These are phyloP conservation scores for Tympanuchus pallidicinctus DNA, from an alignment of 2,113 vertebrate species.

Conservation along the genomic window DNA sequence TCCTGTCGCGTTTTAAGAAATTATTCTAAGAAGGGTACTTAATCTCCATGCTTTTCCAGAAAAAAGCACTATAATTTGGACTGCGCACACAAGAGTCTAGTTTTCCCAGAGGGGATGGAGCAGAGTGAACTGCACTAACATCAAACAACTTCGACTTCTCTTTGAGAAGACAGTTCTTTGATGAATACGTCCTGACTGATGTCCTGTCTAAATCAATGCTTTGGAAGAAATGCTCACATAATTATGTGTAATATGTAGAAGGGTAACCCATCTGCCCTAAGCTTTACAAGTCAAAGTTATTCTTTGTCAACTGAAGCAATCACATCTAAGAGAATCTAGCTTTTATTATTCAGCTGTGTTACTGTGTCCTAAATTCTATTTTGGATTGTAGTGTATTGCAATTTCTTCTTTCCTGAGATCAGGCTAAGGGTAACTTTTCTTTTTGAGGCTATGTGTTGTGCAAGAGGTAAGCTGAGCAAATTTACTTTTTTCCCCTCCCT, in stretches of 20 bases:
- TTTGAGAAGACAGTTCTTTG: neutral
- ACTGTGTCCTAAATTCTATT: neutral
- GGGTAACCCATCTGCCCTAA: neutral
- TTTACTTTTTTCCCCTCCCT: neutral
- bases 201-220: neutral
- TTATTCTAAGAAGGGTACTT: neutral
- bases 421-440: neutral
- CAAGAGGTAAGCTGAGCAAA: neutral
- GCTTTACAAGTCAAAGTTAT: neutral
- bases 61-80: neutral
- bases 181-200: fast-evolving
- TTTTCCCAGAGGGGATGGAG: neutral
- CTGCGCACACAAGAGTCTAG: neutral
- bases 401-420: neutral
- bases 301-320: neutral
- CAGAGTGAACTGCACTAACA: neutral
- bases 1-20: neutral
- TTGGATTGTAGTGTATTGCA: neutral
- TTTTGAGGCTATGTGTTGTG: neutral
- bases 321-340: neutral
- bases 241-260: neutral
- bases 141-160: neutral
- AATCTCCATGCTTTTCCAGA: neutral
- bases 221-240: neutral
- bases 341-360: neutral